Evolutionary conservation across 1,140 invertebrate genomes (phyloP), one percentile per base, ranked within the genome.

Genomic region (Pararge aegeria): DNA sequence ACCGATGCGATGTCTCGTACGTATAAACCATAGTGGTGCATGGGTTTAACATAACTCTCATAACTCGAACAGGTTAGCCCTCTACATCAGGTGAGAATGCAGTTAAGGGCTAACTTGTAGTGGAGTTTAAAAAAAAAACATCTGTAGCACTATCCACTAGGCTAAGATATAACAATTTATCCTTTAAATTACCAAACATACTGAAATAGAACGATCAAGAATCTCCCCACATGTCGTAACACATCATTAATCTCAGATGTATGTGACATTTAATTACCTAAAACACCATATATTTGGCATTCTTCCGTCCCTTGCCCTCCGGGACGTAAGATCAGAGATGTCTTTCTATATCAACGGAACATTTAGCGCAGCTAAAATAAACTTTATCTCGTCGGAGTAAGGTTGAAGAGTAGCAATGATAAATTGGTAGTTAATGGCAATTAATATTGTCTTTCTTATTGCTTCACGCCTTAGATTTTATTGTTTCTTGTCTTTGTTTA

Each of bases 181-280:
- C 19, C 19, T 21, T 21, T 21, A 46, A 49, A 13, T 29, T 27
- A 49, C 29, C 24, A 27, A 49, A 49, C 18, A 40, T 13, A 61
- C 16, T 30, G 18, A 61, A 55, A 55, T 38, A 61, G 37, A 20
- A 38, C 38, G 30, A 20, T 27, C 60, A 54, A 34, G 30, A 53
- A 29, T 42, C 49, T 53, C 48, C 61, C 18, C 44, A 53, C 69
- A 73, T 58, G 53, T 77, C 83, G 81, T 83, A 83, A 87, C 83
- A 87, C 79, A 83, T 87, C 83, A 88, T 88, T 88, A 88, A 88
- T 88, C 80, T 85, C 75, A 83, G 82, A 88, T 88, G 66, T 85
- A 88, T 87, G 83, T 83, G 85, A 87, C 83, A 87, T 88, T 88
- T 87, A 87, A 88, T 88, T 88, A 88, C 85, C 83, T 87, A 88